Conservation (phyloP, 2,797 vertebrate genomes). For the Lepidocolaptes lacrymiger region DNA sequence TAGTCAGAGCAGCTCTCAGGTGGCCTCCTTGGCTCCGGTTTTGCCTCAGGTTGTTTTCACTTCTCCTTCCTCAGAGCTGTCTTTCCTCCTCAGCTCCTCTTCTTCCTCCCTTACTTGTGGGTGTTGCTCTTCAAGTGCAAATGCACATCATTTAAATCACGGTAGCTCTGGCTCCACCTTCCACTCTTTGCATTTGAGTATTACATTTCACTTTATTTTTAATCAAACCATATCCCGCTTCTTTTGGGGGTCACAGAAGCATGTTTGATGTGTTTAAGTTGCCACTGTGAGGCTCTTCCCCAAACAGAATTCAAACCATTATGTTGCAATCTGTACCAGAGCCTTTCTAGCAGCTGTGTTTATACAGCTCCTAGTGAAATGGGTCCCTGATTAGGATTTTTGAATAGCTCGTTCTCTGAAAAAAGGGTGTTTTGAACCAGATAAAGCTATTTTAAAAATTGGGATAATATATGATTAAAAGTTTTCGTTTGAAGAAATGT, state of each 20-base stretch:
- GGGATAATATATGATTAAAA: constrained; percentile 52
- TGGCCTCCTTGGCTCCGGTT: not conserved
- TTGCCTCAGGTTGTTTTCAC: not conserved
- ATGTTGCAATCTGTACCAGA: constrained; percentile 16
- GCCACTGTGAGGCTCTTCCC: constrained; percentile 20
- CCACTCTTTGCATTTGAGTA: not conserved
- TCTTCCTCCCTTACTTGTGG: not conserved
- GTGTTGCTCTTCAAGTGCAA: not conserved
- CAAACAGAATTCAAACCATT: constrained; percentile 33
- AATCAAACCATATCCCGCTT: not conserved
- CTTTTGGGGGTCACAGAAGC: not conserved
- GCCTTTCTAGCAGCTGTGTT: constrained; percentile 62
- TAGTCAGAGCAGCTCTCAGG: not conserved
- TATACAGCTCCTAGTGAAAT: constrained; percentile 45
- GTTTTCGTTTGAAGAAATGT: constrained; percentile 22
- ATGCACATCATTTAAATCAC: not conserved
- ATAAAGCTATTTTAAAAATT: constrained; percentile 46
- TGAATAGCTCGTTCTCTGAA: constrained; percentile 45
- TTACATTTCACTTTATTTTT: constrained; percentile 4
- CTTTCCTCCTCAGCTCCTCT: not conserved
- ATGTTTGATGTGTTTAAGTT: constrained; percentile 21
- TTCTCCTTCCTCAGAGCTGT: not conserved
- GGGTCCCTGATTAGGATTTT: constrained; percentile 49
- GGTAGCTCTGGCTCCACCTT: not conserved
- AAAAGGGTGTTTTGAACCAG: constrained; percentile 50